phyloP scores from a whole-genome alignment of 2,888 invertebrate genomes.

The Timandra comae region DNA sequence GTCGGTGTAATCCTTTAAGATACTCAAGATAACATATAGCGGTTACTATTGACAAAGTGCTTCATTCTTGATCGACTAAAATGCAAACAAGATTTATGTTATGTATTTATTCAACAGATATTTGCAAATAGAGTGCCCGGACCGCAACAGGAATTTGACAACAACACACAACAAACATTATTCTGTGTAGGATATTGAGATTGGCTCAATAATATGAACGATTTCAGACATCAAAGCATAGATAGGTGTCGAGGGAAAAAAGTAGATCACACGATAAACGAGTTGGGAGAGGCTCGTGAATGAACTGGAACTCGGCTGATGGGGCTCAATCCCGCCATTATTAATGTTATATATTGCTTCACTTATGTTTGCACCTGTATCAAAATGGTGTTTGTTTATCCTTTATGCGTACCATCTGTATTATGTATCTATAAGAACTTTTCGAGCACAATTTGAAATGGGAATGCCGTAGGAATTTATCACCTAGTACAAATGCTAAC shows the following conservation, averaged over 20 bases:
- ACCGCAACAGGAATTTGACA: neutral
- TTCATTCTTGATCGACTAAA: constrained; percentile 1
- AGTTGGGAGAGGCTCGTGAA: constrained; percentile 31
- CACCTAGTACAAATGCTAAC: no score
- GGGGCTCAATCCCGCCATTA: constrained; percentile 23
- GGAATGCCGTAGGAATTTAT: no score
- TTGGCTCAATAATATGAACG: constrained; percentile 35
- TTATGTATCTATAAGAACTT: no score
- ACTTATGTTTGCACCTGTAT: constrained; percentile 2
- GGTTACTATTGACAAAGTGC: neutral
- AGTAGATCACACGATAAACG: constrained; percentile 33
- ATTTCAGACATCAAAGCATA: constrained; percentile 38
- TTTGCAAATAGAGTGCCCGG: neutral
- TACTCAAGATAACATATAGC: no score
- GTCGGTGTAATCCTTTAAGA: no score
- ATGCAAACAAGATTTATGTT: neutral
- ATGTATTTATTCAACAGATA: neutral
- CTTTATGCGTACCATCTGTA: no score
- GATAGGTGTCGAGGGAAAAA: constrained; percentile 32
- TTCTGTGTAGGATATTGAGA: constrained; percentile 26
- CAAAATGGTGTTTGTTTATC: no score
- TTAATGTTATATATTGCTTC: no score
- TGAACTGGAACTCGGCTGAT: constrained; percentile 27
- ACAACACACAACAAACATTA: constrained; percentile 18
- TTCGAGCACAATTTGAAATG: no score